Percentiles rank a stretch among this genome's conserved stretches.
Conservation (phyloP, 2,888 invertebrate species). For the Acleris laterana region DNA sequence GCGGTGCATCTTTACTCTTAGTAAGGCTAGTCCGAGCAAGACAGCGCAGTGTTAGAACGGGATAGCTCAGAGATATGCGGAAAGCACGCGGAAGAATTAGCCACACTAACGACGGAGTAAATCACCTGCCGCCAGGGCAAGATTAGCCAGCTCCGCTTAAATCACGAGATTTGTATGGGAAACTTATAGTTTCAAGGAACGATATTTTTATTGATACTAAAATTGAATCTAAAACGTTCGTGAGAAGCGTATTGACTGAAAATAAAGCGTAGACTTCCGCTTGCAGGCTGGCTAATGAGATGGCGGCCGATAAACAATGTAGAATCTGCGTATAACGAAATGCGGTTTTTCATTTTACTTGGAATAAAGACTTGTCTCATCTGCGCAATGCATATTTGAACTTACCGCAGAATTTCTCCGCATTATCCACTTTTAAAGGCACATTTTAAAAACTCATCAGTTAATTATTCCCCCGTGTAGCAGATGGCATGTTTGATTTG, state of each 20-base stretch:
- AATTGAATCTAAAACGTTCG: too few relatives aligned
- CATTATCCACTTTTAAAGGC: slow-evolving; percentile 36
- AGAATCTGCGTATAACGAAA: too few relatives aligned
- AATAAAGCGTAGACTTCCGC: too few relatives aligned
- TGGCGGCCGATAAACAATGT: too few relatives aligned
- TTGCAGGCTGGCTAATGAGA: too few relatives aligned
- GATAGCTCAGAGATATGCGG: slow-evolving; percentile 35
- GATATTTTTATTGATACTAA: not conserved
- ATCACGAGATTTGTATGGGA: slow-evolving; percentile 56
- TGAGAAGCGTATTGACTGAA: too few relatives aligned
- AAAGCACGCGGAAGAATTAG: slow-evolving; percentile 81
- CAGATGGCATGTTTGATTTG: slow-evolving; percentile 71
- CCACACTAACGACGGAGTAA: slow-evolving; percentile 75
- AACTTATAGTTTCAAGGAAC: slow-evolving; percentile 30
- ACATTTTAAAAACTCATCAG: slow-evolving; percentile 58
- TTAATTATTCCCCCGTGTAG: slow-evolving; percentile 68
- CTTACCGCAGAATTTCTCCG: not conserved
- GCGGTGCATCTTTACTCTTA: slow-evolving; percentile 4
- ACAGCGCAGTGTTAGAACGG: slow-evolving; percentile 1
- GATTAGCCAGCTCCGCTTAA: slow-evolving; percentile 68
- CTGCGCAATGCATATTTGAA: too few relatives aligned
- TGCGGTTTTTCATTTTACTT: too few relatives aligned
- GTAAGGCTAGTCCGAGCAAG: not conserved
- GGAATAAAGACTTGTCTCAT: too few relatives aligned
- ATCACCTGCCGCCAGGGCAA: slow-evolving; percentile 68